Percentiles rank a stretch among this genome's conserved stretches.
Conservation (phyloP, 2,113 vertebrate species). For the Pyxicephalus adspersus region DNA sequence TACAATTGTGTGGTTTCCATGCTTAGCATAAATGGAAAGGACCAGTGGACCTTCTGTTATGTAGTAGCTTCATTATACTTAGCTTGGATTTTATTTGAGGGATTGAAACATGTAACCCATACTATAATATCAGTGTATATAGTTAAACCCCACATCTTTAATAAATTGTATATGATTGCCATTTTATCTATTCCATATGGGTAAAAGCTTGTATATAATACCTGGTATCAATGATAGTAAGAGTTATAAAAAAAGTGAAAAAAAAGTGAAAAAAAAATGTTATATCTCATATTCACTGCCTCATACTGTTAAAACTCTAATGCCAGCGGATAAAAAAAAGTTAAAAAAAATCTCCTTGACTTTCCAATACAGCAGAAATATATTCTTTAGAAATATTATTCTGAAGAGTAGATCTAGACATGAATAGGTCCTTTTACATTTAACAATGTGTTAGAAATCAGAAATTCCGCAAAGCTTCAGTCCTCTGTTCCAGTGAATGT, state of each 20-base stretch:
- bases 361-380: constrained; percentile 50
- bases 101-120: no score
- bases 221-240: background rate
- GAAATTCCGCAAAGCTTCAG: constrained; percentile 40
- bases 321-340: constrained; percentile 43
- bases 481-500: constrained; percentile 36
- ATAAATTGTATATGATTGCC: no score
- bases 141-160: no score
- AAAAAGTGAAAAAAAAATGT: constrained; percentile 9
- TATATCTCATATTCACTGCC: constrained; percentile 19
- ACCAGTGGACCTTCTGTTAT: no score
- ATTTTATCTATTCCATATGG: no score
- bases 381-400: constrained; percentile 56
- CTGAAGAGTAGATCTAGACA: constrained; percentile 52
- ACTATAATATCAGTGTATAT: no score
- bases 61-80: no score
- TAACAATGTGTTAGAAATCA: constrained; percentile 48
- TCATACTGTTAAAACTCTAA: constrained; percentile 38
- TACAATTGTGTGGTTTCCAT: no score
- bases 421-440: constrained; percentile 51
- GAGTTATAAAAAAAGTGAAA: background rate
- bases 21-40: no score
- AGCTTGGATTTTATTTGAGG: no score
- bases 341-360: constrained; percentile 43
- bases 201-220: no score